Percentiles rank a stretch among this genome's conserved stretches.
phyloP scores from a whole-genome alignment of 2,797 vertebrate genomes.

The Myotis findleyi region DNA sequence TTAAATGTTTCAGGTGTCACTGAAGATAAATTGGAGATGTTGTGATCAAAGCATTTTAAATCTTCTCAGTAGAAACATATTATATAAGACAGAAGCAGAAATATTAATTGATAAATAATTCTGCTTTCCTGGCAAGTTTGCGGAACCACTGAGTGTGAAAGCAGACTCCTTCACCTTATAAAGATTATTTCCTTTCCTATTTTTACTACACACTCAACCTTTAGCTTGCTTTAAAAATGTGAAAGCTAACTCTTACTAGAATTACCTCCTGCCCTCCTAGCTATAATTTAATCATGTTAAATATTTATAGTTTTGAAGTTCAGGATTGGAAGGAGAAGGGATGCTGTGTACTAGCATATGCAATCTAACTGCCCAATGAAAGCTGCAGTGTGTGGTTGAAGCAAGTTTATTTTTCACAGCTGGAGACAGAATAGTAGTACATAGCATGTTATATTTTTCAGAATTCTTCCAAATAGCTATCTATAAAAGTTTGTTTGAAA shows the following conservation, averaged over 20 bases:
- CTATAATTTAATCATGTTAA: conserved; percentile 56
- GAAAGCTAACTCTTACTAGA: conserved; percentile 39
- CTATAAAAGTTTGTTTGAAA: conserved; percentile 41
- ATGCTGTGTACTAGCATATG: background rate
- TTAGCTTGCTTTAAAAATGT: background rate
- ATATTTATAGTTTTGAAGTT: conserved; percentile 12
- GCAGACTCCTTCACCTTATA: conserved; percentile 1
- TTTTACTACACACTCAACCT: background rate
- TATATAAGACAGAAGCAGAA: conserved; percentile 53
- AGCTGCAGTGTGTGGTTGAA: background rate
- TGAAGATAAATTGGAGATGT: conserved; percentile 75
- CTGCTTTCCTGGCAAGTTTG: conserved; percentile 71
- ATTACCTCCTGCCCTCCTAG: background rate
- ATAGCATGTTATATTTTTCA: background rate
- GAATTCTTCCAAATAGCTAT: background rate
- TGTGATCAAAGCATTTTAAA: conserved; percentile 76
- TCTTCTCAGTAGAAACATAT: conserved; percentile 60
- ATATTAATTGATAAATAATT: conserved; percentile 74
- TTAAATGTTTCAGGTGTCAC: conserved; percentile 83
- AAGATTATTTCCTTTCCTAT: background rate
- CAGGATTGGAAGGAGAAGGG: background rate
- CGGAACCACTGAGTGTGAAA: conserved; percentile 65
- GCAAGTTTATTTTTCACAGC: conserved; percentile 37
- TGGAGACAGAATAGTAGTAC: background rate
- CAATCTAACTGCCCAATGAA: background rate